phyloP scores from a whole-genome alignment of 2,113 vertebrate species.

The Narcine bancroftii region DNA sequence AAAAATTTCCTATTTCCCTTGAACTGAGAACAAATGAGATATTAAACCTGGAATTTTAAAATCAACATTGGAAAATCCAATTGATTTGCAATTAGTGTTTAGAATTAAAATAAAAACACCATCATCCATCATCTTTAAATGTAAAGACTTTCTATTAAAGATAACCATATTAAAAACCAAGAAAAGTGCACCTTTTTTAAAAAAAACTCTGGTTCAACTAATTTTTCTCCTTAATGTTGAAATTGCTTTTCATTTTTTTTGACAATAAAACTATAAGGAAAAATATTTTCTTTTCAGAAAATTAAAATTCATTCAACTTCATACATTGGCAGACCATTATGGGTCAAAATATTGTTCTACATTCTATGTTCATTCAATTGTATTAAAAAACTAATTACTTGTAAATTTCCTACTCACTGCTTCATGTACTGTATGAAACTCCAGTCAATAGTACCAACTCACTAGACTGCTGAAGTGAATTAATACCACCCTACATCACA shows the following conservation, averaged over 20 bases:
- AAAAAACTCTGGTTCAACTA: not conserved
- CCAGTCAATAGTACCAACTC: too few relatives aligned
- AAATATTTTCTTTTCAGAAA: not conserved
- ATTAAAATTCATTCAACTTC: slow-evolving; percentile 40
- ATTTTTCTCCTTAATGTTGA: not conserved
- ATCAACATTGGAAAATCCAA: not conserved
- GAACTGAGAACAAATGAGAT: too few relatives aligned
- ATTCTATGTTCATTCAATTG: too few relatives aligned
- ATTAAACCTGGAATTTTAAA: not conserved
- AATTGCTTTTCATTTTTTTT: not conserved
- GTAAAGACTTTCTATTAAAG: not conserved
- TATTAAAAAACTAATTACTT: too few relatives aligned
- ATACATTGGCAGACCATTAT: too few relatives aligned
- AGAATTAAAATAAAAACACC: not conserved
- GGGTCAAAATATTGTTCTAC: too few relatives aligned
- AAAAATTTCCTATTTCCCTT: too few relatives aligned
- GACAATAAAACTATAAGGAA: not conserved
- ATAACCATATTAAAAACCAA: not conserved
- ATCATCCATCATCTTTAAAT: not conserved
- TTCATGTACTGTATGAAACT: too few relatives aligned
- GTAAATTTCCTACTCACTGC: too few relatives aligned
- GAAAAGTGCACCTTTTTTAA: not conserved
- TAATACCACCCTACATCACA: too few relatives aligned
- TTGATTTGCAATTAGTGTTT: not conserved
- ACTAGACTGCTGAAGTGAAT: too few relatives aligned